These are phyloP conservation scores for Limosa lapponica DNA, from an alignment of 2,797 vertebrate genomes.

Conservation along the genomic window DNA sequence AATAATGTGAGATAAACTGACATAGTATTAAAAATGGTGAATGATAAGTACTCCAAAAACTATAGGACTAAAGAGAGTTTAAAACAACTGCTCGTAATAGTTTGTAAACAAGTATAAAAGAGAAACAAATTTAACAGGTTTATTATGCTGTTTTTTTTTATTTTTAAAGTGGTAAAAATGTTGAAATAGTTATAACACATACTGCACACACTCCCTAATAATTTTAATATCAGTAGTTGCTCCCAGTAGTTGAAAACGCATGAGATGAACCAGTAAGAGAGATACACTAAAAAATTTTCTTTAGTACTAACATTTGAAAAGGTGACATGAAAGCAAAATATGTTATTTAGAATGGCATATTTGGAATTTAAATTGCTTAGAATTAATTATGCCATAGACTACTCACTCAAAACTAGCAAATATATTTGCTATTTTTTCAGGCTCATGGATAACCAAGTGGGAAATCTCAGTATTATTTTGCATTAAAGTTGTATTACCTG, in stretches of 20 bases:
- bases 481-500: not conserved
- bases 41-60: not conserved
- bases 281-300: not conserved
- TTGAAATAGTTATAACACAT: not conserved
- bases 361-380: not conserved
- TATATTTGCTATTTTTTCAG: not conserved
- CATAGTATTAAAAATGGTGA: not conserved
- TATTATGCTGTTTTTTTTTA: not conserved
- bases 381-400: not conserved
- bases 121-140: not conserved
- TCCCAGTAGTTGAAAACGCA: not conserved
- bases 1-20: not conserved
- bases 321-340: not conserved
- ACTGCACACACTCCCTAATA: not conserved
- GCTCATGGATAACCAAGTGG: not conserved
- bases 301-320: not conserved
- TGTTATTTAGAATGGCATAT: not conserved
- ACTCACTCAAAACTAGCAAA: not conserved
- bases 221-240: not conserved
- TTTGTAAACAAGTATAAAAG: not conserved
- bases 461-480: not conserved
- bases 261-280: not conserved
- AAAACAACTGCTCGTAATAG: not conserved
- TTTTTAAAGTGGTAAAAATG: not conserved
- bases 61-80: not conserved